A percentile compares a stretch with the other conserved stretches of the same genome.
phyloP scores from a whole-genome alignment of 2,113 vertebrate genomes.

The Cricetomys ansorgei region DNA sequence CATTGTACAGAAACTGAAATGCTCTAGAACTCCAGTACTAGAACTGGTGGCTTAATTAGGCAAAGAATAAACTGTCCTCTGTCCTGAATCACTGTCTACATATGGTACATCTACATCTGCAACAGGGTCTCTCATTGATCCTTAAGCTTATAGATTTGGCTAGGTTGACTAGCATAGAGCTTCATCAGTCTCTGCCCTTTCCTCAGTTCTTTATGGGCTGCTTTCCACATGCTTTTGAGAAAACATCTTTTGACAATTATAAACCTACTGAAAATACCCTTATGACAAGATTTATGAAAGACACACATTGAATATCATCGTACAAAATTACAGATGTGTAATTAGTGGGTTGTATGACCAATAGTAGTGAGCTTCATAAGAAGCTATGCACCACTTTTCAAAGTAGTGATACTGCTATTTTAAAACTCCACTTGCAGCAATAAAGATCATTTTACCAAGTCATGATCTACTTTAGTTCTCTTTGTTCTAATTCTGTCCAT shows the following conservation, averaged over 20 bases:
- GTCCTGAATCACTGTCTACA: too few species aligned
- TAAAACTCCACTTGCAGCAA: background rate
- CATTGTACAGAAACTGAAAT: too few species aligned
- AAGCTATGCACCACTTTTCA: background rate
- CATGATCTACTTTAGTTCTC: background rate
- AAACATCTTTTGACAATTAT: background rate
- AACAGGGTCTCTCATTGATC: background rate
- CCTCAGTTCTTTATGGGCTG: background rate
- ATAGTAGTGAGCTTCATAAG: background rate
- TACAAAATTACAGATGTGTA: background rate
- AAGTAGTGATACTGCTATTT: background rate
- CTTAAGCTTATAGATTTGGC: background rate
- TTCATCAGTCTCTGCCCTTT: too few species aligned
- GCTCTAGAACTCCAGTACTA: too few species aligned
- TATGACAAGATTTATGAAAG: background rate
- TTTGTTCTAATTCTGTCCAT: background rate
- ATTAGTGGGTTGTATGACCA: background rate
- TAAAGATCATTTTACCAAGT: background rate
- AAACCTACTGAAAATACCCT: background rate
- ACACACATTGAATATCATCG: background rate
- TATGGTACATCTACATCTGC: too few species aligned
- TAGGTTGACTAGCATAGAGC: background rate
- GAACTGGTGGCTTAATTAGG: too few species aligned
- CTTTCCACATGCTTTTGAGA: background rate
- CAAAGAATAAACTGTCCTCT: too few species aligned